Evolutionary conservation across 2,888 invertebrate species (phyloP), one percentile per base, ranked within the genome.

Genomic region (Chrysotoxum bicinctum): DNA sequence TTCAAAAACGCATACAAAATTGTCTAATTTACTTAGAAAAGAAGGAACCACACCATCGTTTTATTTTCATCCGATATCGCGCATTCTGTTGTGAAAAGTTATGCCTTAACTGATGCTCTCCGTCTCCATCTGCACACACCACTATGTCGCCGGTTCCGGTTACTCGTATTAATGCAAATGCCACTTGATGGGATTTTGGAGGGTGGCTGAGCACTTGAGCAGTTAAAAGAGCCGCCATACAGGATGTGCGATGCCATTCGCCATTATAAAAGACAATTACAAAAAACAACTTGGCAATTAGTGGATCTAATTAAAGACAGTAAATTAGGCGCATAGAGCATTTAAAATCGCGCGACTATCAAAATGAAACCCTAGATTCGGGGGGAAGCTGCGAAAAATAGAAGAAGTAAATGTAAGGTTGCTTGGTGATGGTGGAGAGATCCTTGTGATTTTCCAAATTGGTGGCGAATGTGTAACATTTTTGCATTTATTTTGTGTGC

Each of bases 281-380:
- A 88, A 88, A 88, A 88, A 87, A 88, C 87, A 88, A 88, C 87
- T 88, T 87, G 87, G 88, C 88, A 89, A 89, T 89, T 89, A 89
- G 88, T 87, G 87, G 87, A 89, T 89, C 88, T 89, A 89, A 89
- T 89, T 89, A 89, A 89, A 89, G 88, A 87, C 88, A 89, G 88
- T 87, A 88, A 88, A 88, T 88, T 88, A 88, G 88, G 87, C 85
- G 86, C 88, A 87, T 72, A 69, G 73, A 85, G 80, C 87, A 87
- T 82, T 86, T 82, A 82, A 81, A 86, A 82, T 86, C 74, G 81
- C 77, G 74, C 86, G 70, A 82, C 82, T 82, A 70, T 82, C 72
- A 80, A 76, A 80, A 76, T 66, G 66, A 69, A 45, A 32, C 50
- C 16, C 16, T 54, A 32, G 16, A 19, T 72, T 10, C 50, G 6